Conservation (phyloP, 2,888 invertebrate genomes). For the Auanema freiburgensis region DNA sequence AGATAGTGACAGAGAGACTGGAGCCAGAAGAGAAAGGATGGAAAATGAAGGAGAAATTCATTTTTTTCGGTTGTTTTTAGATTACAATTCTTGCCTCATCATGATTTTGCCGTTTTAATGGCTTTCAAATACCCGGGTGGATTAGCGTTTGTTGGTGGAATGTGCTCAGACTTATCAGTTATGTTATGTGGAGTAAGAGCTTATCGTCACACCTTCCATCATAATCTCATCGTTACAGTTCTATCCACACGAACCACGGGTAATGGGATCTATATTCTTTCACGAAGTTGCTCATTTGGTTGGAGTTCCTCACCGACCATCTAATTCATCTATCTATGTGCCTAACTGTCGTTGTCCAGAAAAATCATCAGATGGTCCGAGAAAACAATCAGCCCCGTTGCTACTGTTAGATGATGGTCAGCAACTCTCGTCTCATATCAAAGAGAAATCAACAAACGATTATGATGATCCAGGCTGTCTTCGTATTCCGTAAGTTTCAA, state of each 20-base stretch:
- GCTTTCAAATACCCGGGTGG: slow-evolving; percentile 60
- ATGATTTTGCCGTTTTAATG: slow-evolving; percentile 58
- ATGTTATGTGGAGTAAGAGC: slow-evolving; percentile 48
- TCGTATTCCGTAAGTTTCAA: too few relatives aligned
- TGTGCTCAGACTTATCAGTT: slow-evolving; percentile 55
- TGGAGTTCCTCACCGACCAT: slow-evolving; percentile 53
- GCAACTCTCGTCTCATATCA: too few relatives aligned
- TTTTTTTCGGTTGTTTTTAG: slow-evolving; percentile 20
- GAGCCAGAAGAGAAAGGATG: background rate
- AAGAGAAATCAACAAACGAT: slow-evolving; percentile 2
- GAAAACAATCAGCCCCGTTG: too few relatives aligned
- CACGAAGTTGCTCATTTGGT: slow-evolving; percentile 58
- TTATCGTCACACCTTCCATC: background rate
- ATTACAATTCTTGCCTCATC: slow-evolving; percentile 48
- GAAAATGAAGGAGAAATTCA: background rate
- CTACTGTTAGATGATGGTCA: too few relatives aligned
- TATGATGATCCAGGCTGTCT: too few relatives aligned
- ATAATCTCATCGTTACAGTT: slow-evolving; percentile 42
- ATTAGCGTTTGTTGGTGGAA: slow-evolving; percentile 58
- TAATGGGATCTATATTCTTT: slow-evolving; percentile 63
- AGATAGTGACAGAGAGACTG: background rate
- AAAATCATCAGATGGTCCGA: background rate
- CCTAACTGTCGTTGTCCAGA: slow-evolving; percentile 35
- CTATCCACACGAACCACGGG: slow-evolving; percentile 61
- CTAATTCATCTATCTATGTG: slow-evolving; percentile 37